Evolutionary conservation across 2,113 vertebrate species (phyloP).

Genomic region (Lanius ludovicianus): DNA sequence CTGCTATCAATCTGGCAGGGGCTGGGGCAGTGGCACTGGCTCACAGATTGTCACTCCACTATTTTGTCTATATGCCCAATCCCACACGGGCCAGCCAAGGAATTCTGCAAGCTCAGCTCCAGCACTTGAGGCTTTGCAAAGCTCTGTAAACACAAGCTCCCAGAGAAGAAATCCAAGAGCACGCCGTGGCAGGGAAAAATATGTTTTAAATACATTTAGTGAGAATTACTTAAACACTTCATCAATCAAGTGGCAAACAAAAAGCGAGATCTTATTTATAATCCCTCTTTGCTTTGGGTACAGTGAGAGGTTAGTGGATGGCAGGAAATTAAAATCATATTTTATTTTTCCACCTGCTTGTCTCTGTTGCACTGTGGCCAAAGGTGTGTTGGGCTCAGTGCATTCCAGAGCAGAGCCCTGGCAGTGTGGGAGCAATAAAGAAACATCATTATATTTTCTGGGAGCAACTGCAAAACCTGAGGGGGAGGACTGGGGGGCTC

Average conservation of each 20-base stretch:
- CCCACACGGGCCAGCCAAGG: constrained; percentile 15
- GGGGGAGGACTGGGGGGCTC: not conserved
- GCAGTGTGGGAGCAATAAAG: not conserved
- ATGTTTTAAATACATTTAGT: constrained; percentile 11
- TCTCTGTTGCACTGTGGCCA: not conserved
- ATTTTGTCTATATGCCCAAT: constrained; percentile 54
- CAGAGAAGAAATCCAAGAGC: constrained; percentile 45
- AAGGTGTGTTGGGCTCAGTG: not conserved
- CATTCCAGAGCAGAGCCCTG: not conserved
- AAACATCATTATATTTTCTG: not conserved
- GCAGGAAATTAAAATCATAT: constrained; percentile 30
- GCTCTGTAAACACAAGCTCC: constrained; percentile 45
- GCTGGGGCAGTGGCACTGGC: not conserved
- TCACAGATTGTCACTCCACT: constrained; percentile 24
- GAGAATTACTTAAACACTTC: constrained; percentile 43
- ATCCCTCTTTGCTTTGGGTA: not conserved
- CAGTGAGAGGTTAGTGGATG: not conserved
- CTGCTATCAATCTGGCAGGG: not conserved
- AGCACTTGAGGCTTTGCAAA: not conserved
- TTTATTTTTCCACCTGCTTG: constrained; percentile 58
- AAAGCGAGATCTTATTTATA: constrained; percentile 3
- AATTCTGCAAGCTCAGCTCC: constrained; percentile 52
- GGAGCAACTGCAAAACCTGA: not conserved
- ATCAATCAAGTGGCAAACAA: constrained; percentile 55
- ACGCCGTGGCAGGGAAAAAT: not conserved